phyloP scores from a whole-genome alignment of 2,113 vertebrate species.

The Ageneiosus marmoratus region DNA sequence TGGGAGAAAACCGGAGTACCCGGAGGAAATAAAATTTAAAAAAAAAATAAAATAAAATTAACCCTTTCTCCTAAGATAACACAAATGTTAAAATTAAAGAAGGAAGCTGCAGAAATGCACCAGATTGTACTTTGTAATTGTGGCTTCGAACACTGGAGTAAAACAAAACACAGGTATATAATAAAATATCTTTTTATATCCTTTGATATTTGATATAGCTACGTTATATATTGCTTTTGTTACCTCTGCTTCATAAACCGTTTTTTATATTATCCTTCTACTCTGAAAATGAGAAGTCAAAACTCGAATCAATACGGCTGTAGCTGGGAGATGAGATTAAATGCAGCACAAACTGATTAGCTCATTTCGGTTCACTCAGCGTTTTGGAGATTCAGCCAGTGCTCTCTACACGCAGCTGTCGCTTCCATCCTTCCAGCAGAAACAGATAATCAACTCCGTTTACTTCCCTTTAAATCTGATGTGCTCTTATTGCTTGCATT shows the following conservation, averaged over 20 bases:
- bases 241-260: slow-evolving; percentile 25
- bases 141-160: background rate
- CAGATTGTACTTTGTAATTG: background rate
- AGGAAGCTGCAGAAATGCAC: background rate
- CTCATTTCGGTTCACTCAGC: slow-evolving; percentile 39
- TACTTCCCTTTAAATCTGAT: slow-evolving; percentile 13
- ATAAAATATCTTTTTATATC: too few species aligned
- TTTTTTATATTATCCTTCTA: slow-evolving; percentile 41
- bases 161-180: background rate
- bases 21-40: too few species aligned
- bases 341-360: slow-evolving; percentile 44
- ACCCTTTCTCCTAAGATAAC: background rate
- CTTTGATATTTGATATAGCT: background rate
- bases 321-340: slow-evolving; percentile 41
- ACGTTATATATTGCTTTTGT: slow-evolving; percentile 10
- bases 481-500: background rate
- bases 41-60: background rate
- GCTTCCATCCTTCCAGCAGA: slow-evolving; percentile 2
- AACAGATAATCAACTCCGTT: background rate
- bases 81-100: background rate
- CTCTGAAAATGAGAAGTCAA: slow-evolving; percentile 42
- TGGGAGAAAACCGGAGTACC: too few species aligned
- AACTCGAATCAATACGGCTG: slow-evolving; percentile 39
- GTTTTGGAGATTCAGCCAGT: slow-evolving; percentile 33
- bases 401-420: slow-evolving; percentile 31